Evolutionary conservation across 2,888 invertebrate species (phyloP), one percentile per base, ranked within the genome.

Genomic region (Lamproptera curius): DNA sequence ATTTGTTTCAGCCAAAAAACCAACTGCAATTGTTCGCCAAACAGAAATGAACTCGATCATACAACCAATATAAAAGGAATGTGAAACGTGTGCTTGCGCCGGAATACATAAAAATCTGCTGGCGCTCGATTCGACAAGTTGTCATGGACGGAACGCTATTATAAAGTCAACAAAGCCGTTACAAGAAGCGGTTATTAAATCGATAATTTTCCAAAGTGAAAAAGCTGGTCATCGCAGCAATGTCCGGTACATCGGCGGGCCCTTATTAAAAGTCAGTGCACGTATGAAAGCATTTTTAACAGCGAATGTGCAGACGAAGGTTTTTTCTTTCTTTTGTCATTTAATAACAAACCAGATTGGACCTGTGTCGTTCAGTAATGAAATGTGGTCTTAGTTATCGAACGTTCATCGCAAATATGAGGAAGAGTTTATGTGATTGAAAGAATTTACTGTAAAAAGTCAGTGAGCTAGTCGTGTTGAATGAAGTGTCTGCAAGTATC

Each of bases 181-280:
- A 35, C 23, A 44, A 49, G 31, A 49, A 49, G 13, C 14, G 20
- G 41, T 50, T 50, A 50, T 50, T 50, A 44, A 50, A 50, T 37
- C 43, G 37, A 40, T 49, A 49, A 50, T 50, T 44, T 44, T 41
- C 41, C 20, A 9, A 40, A 14, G 13, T 5, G 11, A 50, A 49
- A 48, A 49, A 49, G 20, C 16, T 4, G 34, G 15, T 15, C 49
- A 11, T 14, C 31, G 11, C 4, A 41, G 40, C 49, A 40, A 44
- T 45, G 49, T 44, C 49, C 44, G 44, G 44, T 36, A 26, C 16
- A 20, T 44, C 31, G 16, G 48, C 28, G 42, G 44, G 36, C 34
- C 34, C 49, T 41, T 16, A 31, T 50, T 50, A 37, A 16, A 20
- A 50, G 41, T 50, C 49, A 23, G 39, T 37, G 37, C 49, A 50